Base-by-base conservation (phyloP, 1,140 invertebrate species). In the Tigriopus japonicus region DNA sequence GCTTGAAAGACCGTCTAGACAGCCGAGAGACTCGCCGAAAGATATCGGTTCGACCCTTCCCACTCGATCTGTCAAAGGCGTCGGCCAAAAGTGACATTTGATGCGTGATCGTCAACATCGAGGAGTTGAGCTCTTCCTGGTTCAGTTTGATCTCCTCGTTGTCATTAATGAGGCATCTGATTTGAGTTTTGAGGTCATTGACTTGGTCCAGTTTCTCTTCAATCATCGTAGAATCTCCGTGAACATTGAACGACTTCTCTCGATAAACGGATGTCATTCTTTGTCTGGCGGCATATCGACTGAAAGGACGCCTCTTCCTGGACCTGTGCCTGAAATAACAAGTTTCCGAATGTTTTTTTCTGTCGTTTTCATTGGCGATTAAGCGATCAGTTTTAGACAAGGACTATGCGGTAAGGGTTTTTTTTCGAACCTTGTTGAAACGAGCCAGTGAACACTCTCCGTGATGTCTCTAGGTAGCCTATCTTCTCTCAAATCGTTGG, bases 401-500 rank as follows among this genome's bases (percentile, higher is more conserved):
- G n/a, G 3, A 35, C 28, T 9, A 9, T 9, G 28, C 28, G 28
- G 28, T 21, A 24, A 6, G 3, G 5, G 5, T 21, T 54, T 19
- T 54, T n/a, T 15, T 24, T 14, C 52, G 52, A 52, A 61, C 59
- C 59, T 61, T 52, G 43, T 61, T 3, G 59, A 56, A 14, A 61
- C 59, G 7, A 61, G 59, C 43, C 43, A 54, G 40, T 61, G 59
- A n/a, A 61, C 40, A 49, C 42, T 49, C 28, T 61, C 59, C 2
- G 59, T 61, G 19, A 61, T 61, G 45, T 61, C 59, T 40, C 43
- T 58, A 13, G 59, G 45, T 40, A 61, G 40, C n/a, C 59, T 23
- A 15, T 61, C 59, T 45, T 61, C 59, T 53, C 59, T 17, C 14
- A 61, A 23, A 42, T 61, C 59, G 15, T 61, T 61, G 12, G 59